Percentiles rank a stretch among this genome's conserved stretches.
Conservation (phyloP, 2,797 vertebrate genomes). For the Cephalopachus bancanus region DNA sequence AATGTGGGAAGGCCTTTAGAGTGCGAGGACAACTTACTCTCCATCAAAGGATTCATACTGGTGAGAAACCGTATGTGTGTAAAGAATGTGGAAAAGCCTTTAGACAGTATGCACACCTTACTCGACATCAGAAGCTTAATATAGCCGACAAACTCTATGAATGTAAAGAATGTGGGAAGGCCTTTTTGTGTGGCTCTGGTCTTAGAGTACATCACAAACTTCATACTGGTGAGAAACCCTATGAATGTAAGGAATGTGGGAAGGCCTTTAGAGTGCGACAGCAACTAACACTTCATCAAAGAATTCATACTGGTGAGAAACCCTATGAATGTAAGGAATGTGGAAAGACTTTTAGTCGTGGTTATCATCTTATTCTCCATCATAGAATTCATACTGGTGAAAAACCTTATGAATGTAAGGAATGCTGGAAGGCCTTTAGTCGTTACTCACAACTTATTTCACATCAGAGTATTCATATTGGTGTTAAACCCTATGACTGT, state of each 20-base stretch:
- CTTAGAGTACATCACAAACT: slow-evolving; percentile 79
- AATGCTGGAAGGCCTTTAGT: slow-evolving; percentile 77
- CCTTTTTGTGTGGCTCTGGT: slow-evolving; percentile 79
- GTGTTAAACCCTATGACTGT: slow-evolving; percentile 78
- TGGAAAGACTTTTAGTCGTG: slow-evolving; percentile 82
- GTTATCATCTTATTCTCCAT: slow-evolving; percentile 83
- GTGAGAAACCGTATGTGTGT: slow-evolving; percentile 83
- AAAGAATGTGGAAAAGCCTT: slow-evolving; percentile 83
- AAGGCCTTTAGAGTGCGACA: slow-evolving; percentile 81
- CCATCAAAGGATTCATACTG: slow-evolving; percentile 83
- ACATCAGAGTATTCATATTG: slow-evolving; percentile 76
- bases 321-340: slow-evolving; percentile 83
- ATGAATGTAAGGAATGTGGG: slow-evolving; percentile 79
- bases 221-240: slow-evolving; percentile 82
- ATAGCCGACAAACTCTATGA: slow-evolving; percentile 74
- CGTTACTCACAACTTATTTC: slow-evolving; percentile 73
- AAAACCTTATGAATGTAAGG: slow-evolving; percentile 76
- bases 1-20: slow-evolving; percentile 83
- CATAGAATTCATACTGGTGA: slow-evolving; percentile 72
- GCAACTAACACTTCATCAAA: slow-evolving; percentile 81
- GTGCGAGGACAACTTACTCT: slow-evolving; percentile 82
- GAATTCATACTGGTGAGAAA: slow-evolving; percentile 83
- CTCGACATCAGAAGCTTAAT: slow-evolving; percentile 81
- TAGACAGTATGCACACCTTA: slow-evolving; percentile 81
- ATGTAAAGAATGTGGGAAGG: slow-evolving; percentile 80